Evolutionary conservation across 2,113 vertebrate genomes (phyloP).

Genomic region (Cercopithecus mona): DNA sequence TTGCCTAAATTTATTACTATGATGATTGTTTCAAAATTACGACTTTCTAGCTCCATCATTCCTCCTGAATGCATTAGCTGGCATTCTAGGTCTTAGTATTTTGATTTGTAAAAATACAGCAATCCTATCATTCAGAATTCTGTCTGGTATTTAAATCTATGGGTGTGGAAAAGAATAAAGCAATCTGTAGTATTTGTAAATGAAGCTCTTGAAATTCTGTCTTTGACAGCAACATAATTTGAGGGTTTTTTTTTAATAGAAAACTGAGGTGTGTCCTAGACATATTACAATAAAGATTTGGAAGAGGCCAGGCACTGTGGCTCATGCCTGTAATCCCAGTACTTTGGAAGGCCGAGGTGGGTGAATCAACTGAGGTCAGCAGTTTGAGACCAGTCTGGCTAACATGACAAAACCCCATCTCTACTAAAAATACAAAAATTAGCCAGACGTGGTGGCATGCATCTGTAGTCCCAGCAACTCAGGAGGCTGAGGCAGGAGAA

Average conservation of each 20-base stretch:
- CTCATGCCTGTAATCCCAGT: too few species aligned
- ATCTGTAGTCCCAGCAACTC: too few species aligned
- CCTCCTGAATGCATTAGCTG: neutral
- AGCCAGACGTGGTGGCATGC: too few species aligned
- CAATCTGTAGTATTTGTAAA: neutral
- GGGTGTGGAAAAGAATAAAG: neutral
- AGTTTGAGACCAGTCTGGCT: too few species aligned
- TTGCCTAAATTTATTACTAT: neutral
- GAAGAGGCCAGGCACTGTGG: neutral
- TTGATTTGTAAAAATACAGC: neutral
- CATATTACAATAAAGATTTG: neutral
- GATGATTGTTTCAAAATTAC: neutral
- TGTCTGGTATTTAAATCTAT: neutral
- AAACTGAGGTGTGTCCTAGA: neutral
- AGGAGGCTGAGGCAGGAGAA: too few species aligned
- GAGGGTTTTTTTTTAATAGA: neutral
- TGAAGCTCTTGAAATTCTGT: neutral
- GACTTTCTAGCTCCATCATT: neutral
- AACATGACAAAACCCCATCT: too few species aligned
- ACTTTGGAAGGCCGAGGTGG: too few species aligned
- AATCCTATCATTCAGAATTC: neutral
- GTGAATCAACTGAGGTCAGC: too few species aligned
- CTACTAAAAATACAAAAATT: too few species aligned
- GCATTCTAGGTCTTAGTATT: neutral
- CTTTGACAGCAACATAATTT: neutral